A percentile compares a stretch with the other conserved stretches of the same genome.
Conservation (phyloP, 2,113 vertebrate genomes). For the Mormoops blainvillei region DNA sequence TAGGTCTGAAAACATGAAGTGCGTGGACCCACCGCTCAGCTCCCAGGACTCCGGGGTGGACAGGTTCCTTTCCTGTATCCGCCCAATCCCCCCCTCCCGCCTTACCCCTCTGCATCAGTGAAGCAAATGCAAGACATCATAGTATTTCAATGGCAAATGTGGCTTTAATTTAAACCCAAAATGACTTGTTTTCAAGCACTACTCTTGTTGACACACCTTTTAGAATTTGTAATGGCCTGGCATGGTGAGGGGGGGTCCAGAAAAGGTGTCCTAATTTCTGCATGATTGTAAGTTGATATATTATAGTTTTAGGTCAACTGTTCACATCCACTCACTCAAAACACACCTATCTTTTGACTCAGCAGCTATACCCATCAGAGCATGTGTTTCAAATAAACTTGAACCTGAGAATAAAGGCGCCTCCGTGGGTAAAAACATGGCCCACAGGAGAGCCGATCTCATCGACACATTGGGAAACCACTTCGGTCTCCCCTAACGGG, state of each 20-base stretch:
- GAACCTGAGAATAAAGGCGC: neutral
- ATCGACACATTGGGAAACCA: accelerated
- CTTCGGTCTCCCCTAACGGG: accelerated
- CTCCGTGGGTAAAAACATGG: accelerated
- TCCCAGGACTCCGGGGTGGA: accelerated
- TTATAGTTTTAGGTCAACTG: neutral
- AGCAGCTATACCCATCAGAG: neutral
- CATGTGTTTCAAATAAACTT: neutral
- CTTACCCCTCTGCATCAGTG: no score
- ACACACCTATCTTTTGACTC: neutral
- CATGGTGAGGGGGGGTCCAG: no score
- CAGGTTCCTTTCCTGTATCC: accelerated
- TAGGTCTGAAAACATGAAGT: accelerated
- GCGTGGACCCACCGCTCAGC: accelerated
- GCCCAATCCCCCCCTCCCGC: no score
- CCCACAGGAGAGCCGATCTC: neutral
- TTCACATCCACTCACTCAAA: neutral
- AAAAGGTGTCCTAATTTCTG: neutral
- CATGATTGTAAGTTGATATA: neutral
- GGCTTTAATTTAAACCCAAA: neutral
- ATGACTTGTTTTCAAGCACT: neutral
- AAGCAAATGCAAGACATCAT: neutral
- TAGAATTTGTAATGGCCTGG: neutral
- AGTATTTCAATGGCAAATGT: no score
- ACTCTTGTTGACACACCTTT: neutral